Evolutionary conservation across 1,140 invertebrate species (phyloP).

Genomic region (Ostrea edulis): DNA sequence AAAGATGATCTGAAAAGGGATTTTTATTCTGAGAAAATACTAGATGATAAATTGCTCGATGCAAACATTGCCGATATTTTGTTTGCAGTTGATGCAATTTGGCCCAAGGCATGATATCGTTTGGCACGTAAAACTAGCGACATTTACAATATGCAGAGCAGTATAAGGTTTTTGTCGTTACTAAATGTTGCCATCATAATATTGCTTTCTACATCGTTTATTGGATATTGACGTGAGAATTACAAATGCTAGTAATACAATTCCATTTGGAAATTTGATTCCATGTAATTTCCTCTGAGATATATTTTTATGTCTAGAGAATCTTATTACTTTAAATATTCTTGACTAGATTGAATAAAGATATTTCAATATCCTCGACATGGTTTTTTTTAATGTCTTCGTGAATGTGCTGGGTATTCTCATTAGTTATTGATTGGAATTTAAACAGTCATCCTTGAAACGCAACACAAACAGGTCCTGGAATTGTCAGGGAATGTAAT

Average conservation of each 20-base stretch:
- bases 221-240: background rate
- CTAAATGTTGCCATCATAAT: background rate
- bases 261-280: background rate
- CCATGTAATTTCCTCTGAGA: background rate
- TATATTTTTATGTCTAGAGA: conserved; percentile 13
- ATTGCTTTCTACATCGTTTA: background rate
- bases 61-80: conserved; percentile 66
- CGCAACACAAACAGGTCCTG: too few species aligned
- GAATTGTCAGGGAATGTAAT: too few species aligned
- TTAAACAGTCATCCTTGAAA: too few species aligned
- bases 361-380: background rate
- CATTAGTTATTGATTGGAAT: background rate
- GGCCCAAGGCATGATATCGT: conserved; percentile 60
- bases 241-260: background rate
- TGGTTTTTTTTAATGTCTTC: too few species aligned
- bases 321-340: background rate
- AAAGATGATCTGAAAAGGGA: background rate
- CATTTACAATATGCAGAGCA: background rate
- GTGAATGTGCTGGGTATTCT: background rate
- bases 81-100: conserved; percentile 67
- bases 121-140: background rate
- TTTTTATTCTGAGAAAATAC: conserved; percentile 48
- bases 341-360: background rate
- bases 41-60: conserved; percentile 64
- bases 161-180: background rate